Conservation (phyloP, 2,797 vertebrate species). For the Podarcis lilfordi region DNA sequence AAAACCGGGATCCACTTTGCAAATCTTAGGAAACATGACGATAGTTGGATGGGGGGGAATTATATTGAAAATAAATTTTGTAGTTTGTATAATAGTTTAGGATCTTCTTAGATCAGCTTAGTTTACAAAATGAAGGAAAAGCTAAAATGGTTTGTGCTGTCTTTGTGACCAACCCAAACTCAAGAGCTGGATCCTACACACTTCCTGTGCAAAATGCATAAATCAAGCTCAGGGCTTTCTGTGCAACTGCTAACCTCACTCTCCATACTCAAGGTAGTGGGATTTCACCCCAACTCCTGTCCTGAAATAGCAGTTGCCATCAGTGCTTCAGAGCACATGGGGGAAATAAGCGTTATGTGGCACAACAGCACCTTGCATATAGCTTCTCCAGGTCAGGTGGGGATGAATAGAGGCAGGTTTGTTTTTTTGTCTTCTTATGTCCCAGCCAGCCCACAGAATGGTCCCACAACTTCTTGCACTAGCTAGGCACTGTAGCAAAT, state of each 20-base stretch:
- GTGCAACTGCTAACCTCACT: not conserved
- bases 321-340: not conserved
- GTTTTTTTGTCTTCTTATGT: not conserved
- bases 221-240: not conserved
- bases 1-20: not conserved
- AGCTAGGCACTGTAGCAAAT: not conserved
- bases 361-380: not conserved
- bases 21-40: accelerated
- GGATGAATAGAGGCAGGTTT: not conserved
- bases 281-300: not conserved
- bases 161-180: not conserved
- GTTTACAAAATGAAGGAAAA: not conserved
- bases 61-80: not conserved
- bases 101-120: not conserved
- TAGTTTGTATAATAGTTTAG: not conserved
- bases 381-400: not conserved
- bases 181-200: not conserved
- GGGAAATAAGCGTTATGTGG: not conserved
- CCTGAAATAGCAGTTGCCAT: not conserved
- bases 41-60: no score
- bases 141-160: not conserved
- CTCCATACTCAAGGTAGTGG: not conserved
- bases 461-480: not conserved
- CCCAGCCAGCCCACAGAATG: not conserved
- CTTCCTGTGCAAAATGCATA: not conserved